Conservation (phyloP, 2,888 invertebrate species). For the Patella caerulea region DNA sequence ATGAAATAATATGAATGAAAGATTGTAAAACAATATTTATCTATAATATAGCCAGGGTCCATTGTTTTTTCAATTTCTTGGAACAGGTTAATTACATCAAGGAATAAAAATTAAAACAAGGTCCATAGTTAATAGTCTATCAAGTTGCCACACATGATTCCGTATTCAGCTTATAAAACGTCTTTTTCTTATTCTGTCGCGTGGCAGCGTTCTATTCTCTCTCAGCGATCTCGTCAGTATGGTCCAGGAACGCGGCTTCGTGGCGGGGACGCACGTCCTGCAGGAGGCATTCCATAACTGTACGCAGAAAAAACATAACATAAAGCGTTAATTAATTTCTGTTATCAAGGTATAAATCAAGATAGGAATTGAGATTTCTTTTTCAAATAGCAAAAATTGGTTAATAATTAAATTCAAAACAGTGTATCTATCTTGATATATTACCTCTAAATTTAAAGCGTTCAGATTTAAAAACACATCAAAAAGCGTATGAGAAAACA, state of each 20-base stretch:
- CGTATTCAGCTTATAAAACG: background rate
- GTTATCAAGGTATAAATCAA: too few species aligned
- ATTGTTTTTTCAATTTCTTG: too few species aligned
- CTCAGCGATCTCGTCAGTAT: constrained; percentile 15
- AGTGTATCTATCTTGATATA: too few species aligned
- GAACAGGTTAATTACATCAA: too few species aligned
- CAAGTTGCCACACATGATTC: background rate
- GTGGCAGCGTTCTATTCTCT: background rate
- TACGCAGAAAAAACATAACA: constrained; percentile 6
- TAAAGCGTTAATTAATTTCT: background rate
- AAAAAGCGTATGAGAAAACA: background rate
- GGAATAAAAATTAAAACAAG: too few species aligned
- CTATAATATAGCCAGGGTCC: too few species aligned
- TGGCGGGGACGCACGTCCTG: constrained; percentile 13
- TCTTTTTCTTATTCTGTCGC: background rate
- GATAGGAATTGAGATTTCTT: too few species aligned
- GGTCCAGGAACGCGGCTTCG: constrained; percentile 18
- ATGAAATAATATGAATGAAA: too few species aligned
- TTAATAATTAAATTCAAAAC: too few species aligned
- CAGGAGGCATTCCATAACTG: constrained; percentile 5
- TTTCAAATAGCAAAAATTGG: too few species aligned
- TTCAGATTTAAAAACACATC: background rate
- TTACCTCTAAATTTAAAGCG: background rate
- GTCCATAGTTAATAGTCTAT: too few species aligned
- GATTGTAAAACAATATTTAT: too few species aligned